phyloP scores from a whole-genome alignment of 2,113 vertebrate genomes.

The Equus przewalskii region DNA sequence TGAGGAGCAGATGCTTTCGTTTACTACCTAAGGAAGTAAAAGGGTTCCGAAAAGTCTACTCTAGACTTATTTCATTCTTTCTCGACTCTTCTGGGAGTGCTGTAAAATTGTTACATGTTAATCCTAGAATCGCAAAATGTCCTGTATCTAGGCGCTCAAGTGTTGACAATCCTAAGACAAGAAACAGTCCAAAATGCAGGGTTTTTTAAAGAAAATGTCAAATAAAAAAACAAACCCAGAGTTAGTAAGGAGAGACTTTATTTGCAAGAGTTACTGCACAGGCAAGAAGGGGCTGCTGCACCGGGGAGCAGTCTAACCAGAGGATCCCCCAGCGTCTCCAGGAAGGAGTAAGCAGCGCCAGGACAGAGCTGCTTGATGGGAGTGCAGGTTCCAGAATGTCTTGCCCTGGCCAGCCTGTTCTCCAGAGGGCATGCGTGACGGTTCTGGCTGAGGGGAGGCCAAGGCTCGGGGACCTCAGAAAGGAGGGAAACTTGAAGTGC shows the following conservation, averaged over 20 bases:
- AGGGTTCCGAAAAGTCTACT: not conserved
- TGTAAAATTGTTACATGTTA: constrained; percentile 33
- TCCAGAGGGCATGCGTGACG: not conserved
- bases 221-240: not conserved
- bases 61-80: not conserved
- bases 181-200: not conserved
- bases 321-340: not conserved
- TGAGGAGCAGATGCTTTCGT: not conserved
- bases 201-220: not conserved
- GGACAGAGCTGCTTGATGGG: not conserved
- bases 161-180: not conserved
- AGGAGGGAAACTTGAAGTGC: not conserved
- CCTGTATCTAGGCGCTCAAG: not conserved
- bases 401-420: not conserved
- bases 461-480: not conserved
- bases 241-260: not conserved
- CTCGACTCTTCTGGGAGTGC: not conserved
- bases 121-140: not conserved
- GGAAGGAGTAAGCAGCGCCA: not conserved
- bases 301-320: not conserved
- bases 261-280: not conserved
- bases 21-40: not conserved
- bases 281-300: not conserved
- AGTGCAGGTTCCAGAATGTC: not conserved
- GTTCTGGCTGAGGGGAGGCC: not conserved